phyloP scores from a whole-genome alignment of 2,113 vertebrate genomes.

The Callochromis pleurospilus region DNA sequence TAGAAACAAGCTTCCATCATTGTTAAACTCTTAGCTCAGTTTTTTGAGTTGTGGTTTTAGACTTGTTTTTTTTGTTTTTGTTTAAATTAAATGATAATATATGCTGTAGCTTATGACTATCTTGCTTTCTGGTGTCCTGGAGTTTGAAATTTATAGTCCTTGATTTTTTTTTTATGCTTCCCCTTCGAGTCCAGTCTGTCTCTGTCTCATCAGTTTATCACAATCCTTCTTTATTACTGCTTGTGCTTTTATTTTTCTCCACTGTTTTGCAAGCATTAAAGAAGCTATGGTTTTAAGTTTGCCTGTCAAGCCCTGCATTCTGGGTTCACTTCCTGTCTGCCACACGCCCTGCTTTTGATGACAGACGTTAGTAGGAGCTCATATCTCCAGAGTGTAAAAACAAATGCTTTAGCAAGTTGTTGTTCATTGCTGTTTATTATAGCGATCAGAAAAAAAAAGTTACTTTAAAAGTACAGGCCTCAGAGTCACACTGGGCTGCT shows the following conservation, averaged over 20 bases:
- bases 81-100: background rate
- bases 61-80: background rate
- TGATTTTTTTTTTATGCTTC: background rate
- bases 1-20: background rate
- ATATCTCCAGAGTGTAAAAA: background rate
- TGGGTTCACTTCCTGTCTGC: background rate
- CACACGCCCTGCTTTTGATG: accelerated
- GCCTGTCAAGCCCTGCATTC: background rate
- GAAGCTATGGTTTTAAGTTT: background rate
- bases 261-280: background rate
- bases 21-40: background rate
- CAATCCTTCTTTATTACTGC: background rate
- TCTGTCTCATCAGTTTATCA: background rate
- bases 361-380: background rate
- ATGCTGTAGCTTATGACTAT: background rate
- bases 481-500: background rate
- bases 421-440: background rate
- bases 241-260: background rate
- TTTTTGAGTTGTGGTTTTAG: background rate
- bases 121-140: background rate
- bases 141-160: background rate
- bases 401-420: background rate
- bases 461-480: background rate
- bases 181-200: background rate
- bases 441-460: background rate